Evolutionary conservation across 53 echinoderm and acorn worm species (phyloP).

Genomic region (Zoroaster sp.): DNA sequence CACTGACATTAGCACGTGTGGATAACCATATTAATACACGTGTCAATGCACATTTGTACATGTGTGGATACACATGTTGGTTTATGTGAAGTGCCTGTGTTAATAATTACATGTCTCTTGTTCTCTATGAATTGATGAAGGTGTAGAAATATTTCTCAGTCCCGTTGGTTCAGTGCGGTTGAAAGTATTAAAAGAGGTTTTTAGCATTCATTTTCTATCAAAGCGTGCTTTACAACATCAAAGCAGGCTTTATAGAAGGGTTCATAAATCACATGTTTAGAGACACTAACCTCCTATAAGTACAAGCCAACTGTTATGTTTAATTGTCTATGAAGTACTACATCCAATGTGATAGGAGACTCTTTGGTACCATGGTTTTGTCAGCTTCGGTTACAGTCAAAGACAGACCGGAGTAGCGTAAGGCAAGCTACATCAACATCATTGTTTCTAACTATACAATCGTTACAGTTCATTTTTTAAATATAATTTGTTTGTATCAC

Average conservation of each 20-base stretch:
- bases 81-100: neutral
- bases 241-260: neutral
- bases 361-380: too few species aligned
- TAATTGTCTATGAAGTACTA: too few species aligned
- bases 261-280: neutral
- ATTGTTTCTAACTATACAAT: too few species aligned
- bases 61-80: neutral
- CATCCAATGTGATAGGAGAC: too few species aligned
- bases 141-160: neutral
- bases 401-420: too few species aligned
- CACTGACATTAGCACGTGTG: too few species aligned
- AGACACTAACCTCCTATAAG: too few species aligned
- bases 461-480: too few species aligned
- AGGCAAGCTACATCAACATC: too few species aligned
- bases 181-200: neutral
- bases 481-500: too few species aligned
- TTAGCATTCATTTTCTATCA: neutral
- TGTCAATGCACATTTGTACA: neutral
- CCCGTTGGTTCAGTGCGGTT: neutral
- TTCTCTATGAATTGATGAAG: neutral
- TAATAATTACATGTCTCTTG: neutral
- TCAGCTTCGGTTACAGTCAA: too few species aligned
- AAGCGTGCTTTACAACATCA: neutral
- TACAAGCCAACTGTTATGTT: too few species aligned
- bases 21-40: neutral